Evolutionary conservation across 1,140 invertebrate genomes (phyloP), one percentile per base, ranked within the genome.

Genomic region (Venturia canescens): DNA sequence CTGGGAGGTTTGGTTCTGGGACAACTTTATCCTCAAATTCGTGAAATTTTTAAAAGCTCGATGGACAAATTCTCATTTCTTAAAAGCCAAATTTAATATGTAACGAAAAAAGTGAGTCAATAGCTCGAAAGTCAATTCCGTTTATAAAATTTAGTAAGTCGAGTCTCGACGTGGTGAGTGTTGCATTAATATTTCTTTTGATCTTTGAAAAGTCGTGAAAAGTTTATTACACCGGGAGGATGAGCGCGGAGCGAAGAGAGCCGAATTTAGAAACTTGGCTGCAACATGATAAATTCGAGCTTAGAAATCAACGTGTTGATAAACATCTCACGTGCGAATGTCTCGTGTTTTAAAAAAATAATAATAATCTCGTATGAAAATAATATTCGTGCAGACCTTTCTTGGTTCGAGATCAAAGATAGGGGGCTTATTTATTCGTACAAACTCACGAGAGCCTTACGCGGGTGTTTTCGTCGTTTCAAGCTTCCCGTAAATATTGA

Each of bases 231-330:
- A 57, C 7, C 11, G 38, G n/a, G n/a, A 44, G 7, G 38, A 44
- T 44, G 38, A 44, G 1, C 13, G 5, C 38, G 38, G 13, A 11
- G 38, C 38, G 13, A 44, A 44, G 38, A 44, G 38, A 44, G 1
- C 13, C 38, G 38, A 44, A 44, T 44, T 44, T 44, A 44, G 38
- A 44, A 44, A 44, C 1, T 44, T 44, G 1, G 7, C 1, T 44
- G 11, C 13, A 44, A 11, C 38, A 44, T 44, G 38, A 6, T 21
- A 31, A n/a, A 79, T 48, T 38, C 34, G 60, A 18, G 74, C 72
- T 57, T 74, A 72, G 72, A 66, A 26, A 71, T 78, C 48, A 71
- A 80, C 84, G 81, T 85, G 84, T 87, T 83, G 84, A 85, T 87
- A 84, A 87, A 83, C 83, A 78, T 67, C 48, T 81, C 81, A 82